These are phyloP conservation scores for Smittia aterrima DNA, from an alignment of 2,888 invertebrate species.

Conservation along the genomic window DNA sequence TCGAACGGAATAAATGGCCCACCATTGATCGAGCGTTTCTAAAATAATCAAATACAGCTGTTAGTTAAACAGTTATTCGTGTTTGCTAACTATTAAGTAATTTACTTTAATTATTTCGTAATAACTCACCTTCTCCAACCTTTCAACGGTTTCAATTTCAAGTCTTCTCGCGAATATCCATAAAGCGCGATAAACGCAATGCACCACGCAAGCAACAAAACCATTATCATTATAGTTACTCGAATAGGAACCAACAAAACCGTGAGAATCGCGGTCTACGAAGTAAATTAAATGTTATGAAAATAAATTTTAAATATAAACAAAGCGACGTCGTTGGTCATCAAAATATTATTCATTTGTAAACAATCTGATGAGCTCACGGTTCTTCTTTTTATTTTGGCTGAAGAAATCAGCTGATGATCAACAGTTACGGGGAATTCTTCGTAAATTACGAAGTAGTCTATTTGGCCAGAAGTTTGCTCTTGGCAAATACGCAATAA, in stretches of 20 bases:
- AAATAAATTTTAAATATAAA: background rate
- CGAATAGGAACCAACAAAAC: conserved; percentile 80
- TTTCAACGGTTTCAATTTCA: conserved; percentile 71
- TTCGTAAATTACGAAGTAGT: too few relatives aligned
- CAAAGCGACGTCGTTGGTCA: background rate
- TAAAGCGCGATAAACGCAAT: conserved; percentile 79
- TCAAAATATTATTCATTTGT: background rate
- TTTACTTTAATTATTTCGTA: background rate
- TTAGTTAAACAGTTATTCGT: too few relatives aligned
- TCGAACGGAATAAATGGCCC: conserved; percentile 67
- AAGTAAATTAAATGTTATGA: conserved; percentile 44
- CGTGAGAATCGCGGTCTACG: conserved; percentile 81
- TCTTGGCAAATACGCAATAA: too few relatives aligned
- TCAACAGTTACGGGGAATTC: background rate
- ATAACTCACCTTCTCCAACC: conserved; percentile 84
- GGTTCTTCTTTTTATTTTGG: too few relatives aligned
- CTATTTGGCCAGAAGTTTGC: too few relatives aligned
- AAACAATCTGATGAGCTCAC: too few relatives aligned
- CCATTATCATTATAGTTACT: conserved; percentile 70
- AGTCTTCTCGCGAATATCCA: conserved; percentile 76
- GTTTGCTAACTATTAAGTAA: too few relatives aligned
- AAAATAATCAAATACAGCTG: conserved; percentile 41
- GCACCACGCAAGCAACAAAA: conserved; percentile 79
- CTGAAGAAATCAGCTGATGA: background rate
- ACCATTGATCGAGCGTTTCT: conserved; percentile 66